Conservation (phyloP, 2,113 vertebrate species). For the Clinocottus analis region DNA sequence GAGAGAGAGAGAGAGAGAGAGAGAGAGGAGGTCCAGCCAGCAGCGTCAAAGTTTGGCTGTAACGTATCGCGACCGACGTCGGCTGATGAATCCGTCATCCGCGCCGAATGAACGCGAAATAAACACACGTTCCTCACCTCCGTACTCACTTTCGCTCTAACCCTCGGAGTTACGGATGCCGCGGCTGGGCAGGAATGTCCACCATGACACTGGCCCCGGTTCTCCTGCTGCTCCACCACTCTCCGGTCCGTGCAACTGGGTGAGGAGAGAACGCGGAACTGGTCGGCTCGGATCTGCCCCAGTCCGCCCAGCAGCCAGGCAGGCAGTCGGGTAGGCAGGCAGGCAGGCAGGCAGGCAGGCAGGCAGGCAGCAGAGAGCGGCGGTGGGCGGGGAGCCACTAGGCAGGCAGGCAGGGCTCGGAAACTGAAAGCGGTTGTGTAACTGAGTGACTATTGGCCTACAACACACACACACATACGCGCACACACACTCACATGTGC, state of each 20-base stretch:
- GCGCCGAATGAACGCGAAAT: slow-evolving; percentile 30
- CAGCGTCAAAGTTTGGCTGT: slow-evolving; percentile 74
- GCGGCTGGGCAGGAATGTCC: slow-evolving; percentile 46
- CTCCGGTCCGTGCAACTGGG: slow-evolving; percentile 32
- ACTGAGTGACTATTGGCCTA: slow-evolving; percentile 65
- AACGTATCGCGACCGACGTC: slow-evolving; percentile 56
- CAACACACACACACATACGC: slow-evolving; percentile 34
- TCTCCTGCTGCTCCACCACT: slow-evolving; percentile 22
- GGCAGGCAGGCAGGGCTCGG: slow-evolving; percentile 52
- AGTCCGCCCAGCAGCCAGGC: slow-evolving; percentile 66
- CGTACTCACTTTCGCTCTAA: slow-evolving; percentile 23
- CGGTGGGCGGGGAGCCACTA: slow-evolving; percentile 70
- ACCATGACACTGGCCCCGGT: slow-evolving; percentile 52
- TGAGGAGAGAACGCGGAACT: slow-evolving; percentile 72
- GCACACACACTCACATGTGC: background rate
- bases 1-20: background rate
- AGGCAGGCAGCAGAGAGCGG: slow-evolving; percentile 48
- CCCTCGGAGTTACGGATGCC: slow-evolving; percentile 41
- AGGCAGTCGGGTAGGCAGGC: slow-evolving; percentile 13
- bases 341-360: background rate
- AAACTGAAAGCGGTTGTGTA: slow-evolving; percentile 74
- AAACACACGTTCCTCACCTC: slow-evolving; percentile 53
- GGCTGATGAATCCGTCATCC: slow-evolving; percentile 40
- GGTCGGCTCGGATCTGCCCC: slow-evolving; percentile 64
- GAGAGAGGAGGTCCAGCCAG: slow-evolving; percentile 39